Base-by-base conservation (phyloP, 2,888 invertebrate genomes). In the Dorcus parallelipipedus region DNA sequence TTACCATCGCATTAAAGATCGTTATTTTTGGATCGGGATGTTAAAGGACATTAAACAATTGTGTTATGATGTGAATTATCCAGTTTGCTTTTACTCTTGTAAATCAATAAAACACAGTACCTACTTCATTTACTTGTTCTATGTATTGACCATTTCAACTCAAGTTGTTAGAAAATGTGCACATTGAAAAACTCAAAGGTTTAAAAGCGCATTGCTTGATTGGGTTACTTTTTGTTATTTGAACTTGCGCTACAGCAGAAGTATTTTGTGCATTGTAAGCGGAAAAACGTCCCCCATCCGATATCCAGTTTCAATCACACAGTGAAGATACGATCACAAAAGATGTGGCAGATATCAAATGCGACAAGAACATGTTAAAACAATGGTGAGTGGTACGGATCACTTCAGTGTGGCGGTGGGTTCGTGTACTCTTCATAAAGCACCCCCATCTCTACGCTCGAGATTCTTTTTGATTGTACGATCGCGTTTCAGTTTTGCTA, bases 281-380 rank as follows among this genome's bases (percentile, higher is more conserved):
- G 49, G 49, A 56, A 59, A 59, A 56, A 52, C 10, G 60, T 62
- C 64, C 66, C 66, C 64, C 56, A 64, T 65, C 48, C 45, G 47
- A 58, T 60, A 65, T 66, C 64, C 54, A 60, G 65, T 66, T 66
- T 63, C 66, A 64, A 65, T 66, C 64, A 56, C 52, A 61, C 59
- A 55, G 38, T 51, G 54, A 64, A 66, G 64, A 66, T 64, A 62
- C 64, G 63, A 66, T 66, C 66, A 66, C 64, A 65, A 66, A 66
- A 66, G 66, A 63, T 63, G 54, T 58, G 61, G 61, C 23, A 54
- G 61, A 65, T 66, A 65, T 66, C 66, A 58, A 66, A 66, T 66
- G 63, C 62, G 63, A 66, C 63, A 65, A 65, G 66, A 62, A 65
- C 66, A 66, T 66, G 66, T 60, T 65, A 65, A 64, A 65, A 66